phyloP scores from a whole-genome alignment of 2,113 vertebrate species.

The Leptosomus discolor region DNA sequence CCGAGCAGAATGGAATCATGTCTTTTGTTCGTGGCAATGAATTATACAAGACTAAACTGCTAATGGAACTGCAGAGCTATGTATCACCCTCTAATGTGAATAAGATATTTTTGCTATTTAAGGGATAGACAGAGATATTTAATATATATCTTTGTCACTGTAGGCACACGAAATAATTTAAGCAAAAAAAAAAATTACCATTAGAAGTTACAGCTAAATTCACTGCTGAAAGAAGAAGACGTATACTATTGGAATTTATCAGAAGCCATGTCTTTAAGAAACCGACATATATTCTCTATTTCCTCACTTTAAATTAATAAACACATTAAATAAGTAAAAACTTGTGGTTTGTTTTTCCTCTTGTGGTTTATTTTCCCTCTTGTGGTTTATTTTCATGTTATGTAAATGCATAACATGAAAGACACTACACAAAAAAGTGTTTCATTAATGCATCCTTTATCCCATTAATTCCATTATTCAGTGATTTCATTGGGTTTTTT shows the following conservation, averaged over 20 bases:
- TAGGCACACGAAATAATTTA: not conserved
- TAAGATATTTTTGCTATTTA: not conserved
- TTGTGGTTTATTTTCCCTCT: not conserved
- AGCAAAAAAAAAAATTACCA: not conserved
- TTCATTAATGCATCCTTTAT: not conserved
- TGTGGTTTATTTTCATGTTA: not conserved
- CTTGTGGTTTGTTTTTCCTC: not conserved
- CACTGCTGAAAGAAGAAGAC: not conserved
- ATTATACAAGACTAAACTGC: not conserved
- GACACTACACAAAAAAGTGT: not conserved
- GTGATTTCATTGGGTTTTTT: not conserved
- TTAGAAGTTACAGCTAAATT: not conserved
- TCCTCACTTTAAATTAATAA: not conserved
- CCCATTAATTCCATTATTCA: not conserved
- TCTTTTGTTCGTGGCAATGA: not conserved
- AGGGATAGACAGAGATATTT: not conserved
- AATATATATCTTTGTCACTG: not conserved
- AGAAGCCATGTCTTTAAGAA: not conserved
- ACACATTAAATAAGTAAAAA: not conserved
- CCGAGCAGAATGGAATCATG: not conserved
- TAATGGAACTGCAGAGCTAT: not conserved
- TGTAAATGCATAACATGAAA: not conserved
- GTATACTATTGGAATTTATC: not conserved
- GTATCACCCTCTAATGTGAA: not conserved
- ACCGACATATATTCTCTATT: not conserved